These are phyloP conservation scores for Anabacerthia variegaticeps DNA, from an alignment of 2,797 vertebrate genomes.

Conservation along the genomic window DNA sequence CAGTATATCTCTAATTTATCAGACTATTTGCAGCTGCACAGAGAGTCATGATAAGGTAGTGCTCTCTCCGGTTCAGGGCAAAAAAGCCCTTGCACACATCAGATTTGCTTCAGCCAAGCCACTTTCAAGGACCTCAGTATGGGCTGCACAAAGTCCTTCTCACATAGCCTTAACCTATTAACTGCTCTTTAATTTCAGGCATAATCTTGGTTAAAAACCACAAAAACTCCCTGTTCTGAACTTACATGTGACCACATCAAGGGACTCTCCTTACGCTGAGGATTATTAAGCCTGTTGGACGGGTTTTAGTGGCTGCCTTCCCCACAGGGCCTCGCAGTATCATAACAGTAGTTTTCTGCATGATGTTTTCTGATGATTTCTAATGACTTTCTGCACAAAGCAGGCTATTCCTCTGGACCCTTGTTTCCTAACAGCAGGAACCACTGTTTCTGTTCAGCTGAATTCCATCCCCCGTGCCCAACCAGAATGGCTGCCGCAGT, in stretches of 20 bases:
- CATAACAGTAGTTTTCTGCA: neutral
- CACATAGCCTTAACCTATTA: constrained; percentile 1
- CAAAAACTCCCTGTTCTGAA: constrained; percentile 6
- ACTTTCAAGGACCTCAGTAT: constrained; percentile 23
- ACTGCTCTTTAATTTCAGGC: constrained; percentile 32
- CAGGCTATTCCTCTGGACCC: neutral
- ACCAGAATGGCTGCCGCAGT: neutral
- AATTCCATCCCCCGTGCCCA: neutral
- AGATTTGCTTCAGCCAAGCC: neutral
- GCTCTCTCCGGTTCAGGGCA: neutral
- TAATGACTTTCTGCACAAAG: neutral
- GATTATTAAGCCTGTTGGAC: constrained; percentile 2
- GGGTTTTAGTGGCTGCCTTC: neutral
- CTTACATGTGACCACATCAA: constrained; percentile 44
- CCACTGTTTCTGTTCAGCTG: neutral
- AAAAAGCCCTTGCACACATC: neutral
- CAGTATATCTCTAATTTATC: neutral
- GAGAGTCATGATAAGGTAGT: neutral
- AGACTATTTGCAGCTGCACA: constrained; percentile 7
- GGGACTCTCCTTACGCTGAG: neutral
- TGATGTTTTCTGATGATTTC: neutral
- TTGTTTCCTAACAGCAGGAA: neutral
- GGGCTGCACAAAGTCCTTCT: neutral
- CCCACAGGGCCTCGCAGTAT: neutral
- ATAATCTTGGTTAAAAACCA: constrained; percentile 12